These are phyloP conservation scores for Stenodera caucasica DNA, from an alignment of 2,888 invertebrate genomes.

Conservation along the genomic window DNA sequence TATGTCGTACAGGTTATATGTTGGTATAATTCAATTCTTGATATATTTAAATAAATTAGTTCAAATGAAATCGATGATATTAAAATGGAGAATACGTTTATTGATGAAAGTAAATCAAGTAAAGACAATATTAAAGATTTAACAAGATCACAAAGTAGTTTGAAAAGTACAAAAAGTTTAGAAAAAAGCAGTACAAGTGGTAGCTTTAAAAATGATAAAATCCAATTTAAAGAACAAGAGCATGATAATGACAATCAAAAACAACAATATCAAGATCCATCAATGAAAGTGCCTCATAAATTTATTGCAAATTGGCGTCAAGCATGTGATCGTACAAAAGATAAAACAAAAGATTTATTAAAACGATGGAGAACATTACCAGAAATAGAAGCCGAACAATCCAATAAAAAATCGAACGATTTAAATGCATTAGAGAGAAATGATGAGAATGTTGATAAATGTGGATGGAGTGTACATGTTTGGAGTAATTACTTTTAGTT, in stretches of 20 bases:
- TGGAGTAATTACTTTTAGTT: constrained; percentile 64
- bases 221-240: constrained; percentile 50
- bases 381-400: constrained; percentile 58
- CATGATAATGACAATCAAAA: constrained; percentile 45
- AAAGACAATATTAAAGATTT: constrained; percentile 49
- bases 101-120: constrained; percentile 45
- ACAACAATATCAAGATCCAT: constrained; percentile 47
- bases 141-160: constrained; percentile 48
- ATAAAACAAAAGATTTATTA: constrained; percentile 71
- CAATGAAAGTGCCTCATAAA: constrained; percentile 68
- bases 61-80: neutral
- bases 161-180: constrained; percentile 51
- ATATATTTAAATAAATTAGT: neutral
- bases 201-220: constrained; percentile 52
- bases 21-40: neutral
- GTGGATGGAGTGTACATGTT: constrained; percentile 76
- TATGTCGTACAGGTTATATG: neutral
- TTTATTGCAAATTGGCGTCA: constrained; percentile 75
- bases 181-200: constrained; percentile 50
- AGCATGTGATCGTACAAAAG: constrained; percentile 75
- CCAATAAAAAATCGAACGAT: constrained; percentile 52
- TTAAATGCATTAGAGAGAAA: constrained; percentile 48
- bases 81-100: constrained; percentile 45
- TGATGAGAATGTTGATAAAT: constrained; percentile 56
- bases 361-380: constrained; percentile 72